phyloP scores from a whole-genome alignment of 1,140 invertebrate species.

The Sycophila sp. region DNA sequence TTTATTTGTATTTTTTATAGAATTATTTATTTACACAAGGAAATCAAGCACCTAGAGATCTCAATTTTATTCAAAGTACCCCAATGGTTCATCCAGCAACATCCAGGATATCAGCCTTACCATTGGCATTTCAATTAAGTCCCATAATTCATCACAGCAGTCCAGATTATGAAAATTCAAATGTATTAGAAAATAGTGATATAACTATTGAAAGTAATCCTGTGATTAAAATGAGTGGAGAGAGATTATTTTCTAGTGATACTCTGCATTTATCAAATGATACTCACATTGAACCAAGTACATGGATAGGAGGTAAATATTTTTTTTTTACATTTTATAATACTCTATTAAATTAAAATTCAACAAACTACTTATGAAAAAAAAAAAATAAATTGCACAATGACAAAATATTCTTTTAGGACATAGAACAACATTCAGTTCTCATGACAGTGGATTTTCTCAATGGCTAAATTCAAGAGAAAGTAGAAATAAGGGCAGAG shows the following conservation, averaged over 20 bases:
- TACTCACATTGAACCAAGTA: slow-evolving; percentile 59
- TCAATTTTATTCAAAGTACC: slow-evolving; percentile 60
- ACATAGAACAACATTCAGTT: slow-evolving; percentile 50
- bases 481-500: slow-evolving; percentile 47
- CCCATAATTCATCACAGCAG: slow-evolving; percentile 57
- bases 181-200: slow-evolving; percentile 34
- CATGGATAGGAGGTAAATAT: slow-evolving; percentile 62
- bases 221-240: slow-evolving; percentile 8
- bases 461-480: slow-evolving; percentile 58
- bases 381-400: not conserved
- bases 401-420: slow-evolving; percentile 42
- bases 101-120: slow-evolving; percentile 54
- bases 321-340: too few relatives aligned
- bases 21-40: slow-evolving; percentile 59
- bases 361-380: slow-evolving; percentile 19
- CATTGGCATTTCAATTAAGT: slow-evolving; percentile 63
- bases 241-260: slow-evolving; percentile 25
- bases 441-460: slow-evolving; percentile 58
- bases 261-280: slow-evolving; percentile 42
- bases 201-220: slow-evolving; percentile 29
- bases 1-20: slow-evolving; percentile 41
- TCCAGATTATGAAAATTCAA: slow-evolving; percentile 44
- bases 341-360: slow-evolving; percentile 26
- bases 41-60: slow-evolving; percentile 42
- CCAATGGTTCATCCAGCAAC: slow-evolving; percentile 56